Evolutionary conservation across 1,140 invertebrate species (phyloP), one percentile per base, ranked within the genome.

Genomic region (Cyrtorhinus lividipennis): DNA sequence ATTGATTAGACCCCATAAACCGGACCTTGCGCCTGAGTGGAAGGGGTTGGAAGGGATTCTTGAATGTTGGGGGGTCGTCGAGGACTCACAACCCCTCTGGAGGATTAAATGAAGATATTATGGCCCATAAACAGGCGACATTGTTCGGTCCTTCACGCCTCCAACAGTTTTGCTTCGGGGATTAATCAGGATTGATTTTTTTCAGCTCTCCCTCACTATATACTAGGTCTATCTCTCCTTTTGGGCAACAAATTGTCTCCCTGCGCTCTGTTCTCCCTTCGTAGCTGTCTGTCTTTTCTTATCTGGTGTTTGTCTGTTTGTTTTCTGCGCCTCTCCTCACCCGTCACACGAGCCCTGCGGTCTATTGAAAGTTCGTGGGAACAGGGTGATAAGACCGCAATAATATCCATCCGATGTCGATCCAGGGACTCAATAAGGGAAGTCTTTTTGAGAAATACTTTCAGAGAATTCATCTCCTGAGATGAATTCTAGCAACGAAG

Each of bases 171-270:
- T 62, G 57, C 65, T 66, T 63, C 62, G 59, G 30, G 30, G 62
- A 63, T 66, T 66, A 66, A 66, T 66, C 65, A 66, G 57, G 62
- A 66, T 66, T 66, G 65, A 66, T 66, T 62, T 66, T 66, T 66
- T 57, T 63, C 61, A 59, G 15, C 30, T 15, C 30, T 38, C 30
- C 30, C 30, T 38, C 30, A 38, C n/a, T n/a, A n/a, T n/a, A n/a
- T n/a, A n/a, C n/a, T n/a, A n/a, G n/a, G n/a, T n/a, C n/a, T n/a
- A n/a, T 38, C 58, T 65, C 61, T 46, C 62, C 60, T 46, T 24
- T 44, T 58, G 24, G 58, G 58, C 59, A 57, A 45, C 59, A 30
- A 38, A 60, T 38, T 45, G 26, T 27, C n/a, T n/a, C 23, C 26
- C 38, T 38, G 1, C 26, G 22, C 24, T n/a, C n/a, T n/a, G n/a